Conservation (phyloP, 1,140 invertebrate genomes). For the Pseudomyrmex sp. region DNA sequence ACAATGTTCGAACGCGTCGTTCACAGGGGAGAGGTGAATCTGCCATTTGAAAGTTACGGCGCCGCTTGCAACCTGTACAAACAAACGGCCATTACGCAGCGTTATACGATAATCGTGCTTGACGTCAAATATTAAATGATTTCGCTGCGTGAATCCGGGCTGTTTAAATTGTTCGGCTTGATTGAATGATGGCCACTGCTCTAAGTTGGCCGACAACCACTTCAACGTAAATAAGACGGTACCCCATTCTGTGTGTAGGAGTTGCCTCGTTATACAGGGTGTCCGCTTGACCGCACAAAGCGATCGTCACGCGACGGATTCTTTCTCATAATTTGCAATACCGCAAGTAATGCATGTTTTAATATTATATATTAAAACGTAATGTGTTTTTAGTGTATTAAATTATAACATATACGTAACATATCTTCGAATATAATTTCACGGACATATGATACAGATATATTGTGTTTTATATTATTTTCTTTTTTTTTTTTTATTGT, state of each 20-base stretch:
- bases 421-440: too few species aligned
- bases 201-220: slow-evolving; percentile 82
- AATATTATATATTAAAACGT: too few species aligned
- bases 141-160: slow-evolving; percentile 81
- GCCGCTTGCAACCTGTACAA: slow-evolving; percentile 77
- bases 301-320: background rate
- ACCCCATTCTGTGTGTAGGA: slow-evolving; percentile 70
- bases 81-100: slow-evolving; percentile 76
- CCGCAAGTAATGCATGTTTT: too few species aligned
- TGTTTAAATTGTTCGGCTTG: slow-evolving; percentile 81
- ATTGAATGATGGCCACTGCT: slow-evolving; percentile 80
- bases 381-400: too few species aligned
- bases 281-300: slow-evolving; percentile 17
- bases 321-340: background rate
- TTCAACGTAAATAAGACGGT: slow-evolving; percentile 81
- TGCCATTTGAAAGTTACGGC: slow-evolving; percentile 74
- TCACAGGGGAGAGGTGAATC: slow-evolving; percentile 64
- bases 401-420: too few species aligned
- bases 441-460: too few species aligned
- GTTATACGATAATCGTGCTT: slow-evolving; percentile 81
- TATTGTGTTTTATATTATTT: background rate
- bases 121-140: slow-evolving; percentile 83
- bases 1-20: slow-evolving; percentile 62
- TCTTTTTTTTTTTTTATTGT: too few species aligned
- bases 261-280: slow-evolving; percentile 73